phyloP scores from a whole-genome alignment of 53 echinoderm and acorn worm genomes.

The Apostichopus leukothele region DNA sequence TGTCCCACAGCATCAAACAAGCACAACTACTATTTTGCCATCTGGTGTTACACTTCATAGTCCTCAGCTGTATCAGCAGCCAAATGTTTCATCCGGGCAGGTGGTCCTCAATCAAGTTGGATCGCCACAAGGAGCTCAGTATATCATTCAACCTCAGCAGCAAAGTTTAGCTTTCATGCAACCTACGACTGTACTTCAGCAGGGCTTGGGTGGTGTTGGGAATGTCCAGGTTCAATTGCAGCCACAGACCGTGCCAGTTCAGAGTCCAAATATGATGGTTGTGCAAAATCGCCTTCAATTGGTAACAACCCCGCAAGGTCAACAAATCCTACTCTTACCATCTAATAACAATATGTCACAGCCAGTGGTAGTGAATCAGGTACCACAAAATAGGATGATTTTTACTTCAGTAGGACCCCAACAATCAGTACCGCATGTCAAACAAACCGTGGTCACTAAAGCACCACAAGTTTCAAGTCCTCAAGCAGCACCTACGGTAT shows the following conservation, averaged over 20 bases:
- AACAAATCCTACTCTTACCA: slow-evolving; percentile 38
- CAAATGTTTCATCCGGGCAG: slow-evolving; percentile 2
- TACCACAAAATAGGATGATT: slow-evolving; percentile 35
- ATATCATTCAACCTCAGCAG: slow-evolving; percentile 33
- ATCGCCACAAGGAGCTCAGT: slow-evolving; percentile 20
- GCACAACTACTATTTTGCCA: neutral
- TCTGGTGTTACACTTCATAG: slow-evolving; percentile 15
- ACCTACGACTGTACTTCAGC: slow-evolving; percentile 27
- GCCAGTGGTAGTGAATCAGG: slow-evolving; percentile 44
- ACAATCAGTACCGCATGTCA: neutral
- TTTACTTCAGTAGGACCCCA: slow-evolving; percentile 25
- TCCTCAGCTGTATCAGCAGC: slow-evolving; percentile 25
- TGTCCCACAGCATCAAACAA: slow-evolving; percentile 1
- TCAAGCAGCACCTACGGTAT: neutral
- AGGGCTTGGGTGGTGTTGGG: slow-evolving; percentile 25
- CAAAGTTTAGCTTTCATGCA: slow-evolving; percentile 27
- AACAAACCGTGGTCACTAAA: neutral
- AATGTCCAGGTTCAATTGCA: slow-evolving; percentile 36
- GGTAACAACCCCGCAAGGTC: slow-evolving; percentile 46
- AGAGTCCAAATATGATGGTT: slow-evolving; percentile 34
- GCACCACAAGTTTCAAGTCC: neutral
- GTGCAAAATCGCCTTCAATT: slow-evolving; percentile 28
- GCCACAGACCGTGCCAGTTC: slow-evolving; percentile 36
- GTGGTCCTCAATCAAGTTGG: slow-evolving; percentile 30
- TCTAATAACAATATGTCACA: slow-evolving; percentile 45